A percentile compares a stretch with the other conserved stretches of the same genome.
phyloP scores from a whole-genome alignment of 2,888 invertebrate species.

The Acronicta psi region DNA sequence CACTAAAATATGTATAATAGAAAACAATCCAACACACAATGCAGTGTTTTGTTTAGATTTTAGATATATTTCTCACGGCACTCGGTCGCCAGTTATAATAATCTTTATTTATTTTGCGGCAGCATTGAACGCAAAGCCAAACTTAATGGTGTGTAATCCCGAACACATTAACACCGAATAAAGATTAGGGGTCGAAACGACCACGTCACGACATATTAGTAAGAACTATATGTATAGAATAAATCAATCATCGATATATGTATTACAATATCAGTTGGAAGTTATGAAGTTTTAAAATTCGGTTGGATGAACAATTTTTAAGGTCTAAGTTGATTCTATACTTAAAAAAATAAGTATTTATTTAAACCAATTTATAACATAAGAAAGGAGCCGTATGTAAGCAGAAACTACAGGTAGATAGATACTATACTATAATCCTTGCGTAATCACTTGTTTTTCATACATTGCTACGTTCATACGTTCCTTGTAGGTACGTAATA shows the following conservation, averaged over 20 bases:
- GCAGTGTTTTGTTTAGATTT: slow-evolving; percentile 60
- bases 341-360: no score
- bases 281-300: background rate
- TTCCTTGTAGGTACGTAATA: no score
- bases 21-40: slow-evolving; percentile 14
- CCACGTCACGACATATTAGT: slow-evolving; percentile 66
- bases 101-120: slow-evolving; percentile 87
- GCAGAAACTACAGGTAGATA: no score
- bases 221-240: slow-evolving; percentile 46
- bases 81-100: slow-evolving; percentile 77
- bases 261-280: slow-evolving; percentile 3
- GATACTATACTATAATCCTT: no score
- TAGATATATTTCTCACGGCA: slow-evolving; percentile 79
- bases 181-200: slow-evolving; percentile 74
- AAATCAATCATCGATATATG: slow-evolving; percentile 42
- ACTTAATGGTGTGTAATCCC: slow-evolving; percentile 85
- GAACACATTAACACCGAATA: slow-evolving; percentile 81
- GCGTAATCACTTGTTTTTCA: no score
- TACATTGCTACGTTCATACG: no score
- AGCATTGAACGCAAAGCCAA: slow-evolving; percentile 70
- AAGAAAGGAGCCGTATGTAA: no score
- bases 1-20: background rate
- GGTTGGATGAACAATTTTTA: no score
- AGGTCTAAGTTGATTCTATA: no score
- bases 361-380: no score